Evolutionary conservation across 2,797 vertebrate species (phyloP).

Genomic region (Hafferia zeledoni): DNA sequence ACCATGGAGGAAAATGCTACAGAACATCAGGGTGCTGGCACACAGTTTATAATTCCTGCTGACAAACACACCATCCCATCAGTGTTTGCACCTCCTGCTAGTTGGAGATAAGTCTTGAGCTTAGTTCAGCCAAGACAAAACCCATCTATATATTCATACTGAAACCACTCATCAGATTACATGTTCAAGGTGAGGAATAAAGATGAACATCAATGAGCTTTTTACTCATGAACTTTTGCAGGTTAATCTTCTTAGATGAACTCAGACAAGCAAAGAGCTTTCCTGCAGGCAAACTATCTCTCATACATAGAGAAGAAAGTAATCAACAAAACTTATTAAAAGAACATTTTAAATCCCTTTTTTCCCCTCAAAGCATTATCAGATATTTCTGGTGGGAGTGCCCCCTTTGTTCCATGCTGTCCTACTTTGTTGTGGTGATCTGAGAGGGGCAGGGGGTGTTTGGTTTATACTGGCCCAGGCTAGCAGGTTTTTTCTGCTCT

Average conservation of each 20-base stretch:
- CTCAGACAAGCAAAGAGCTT: conserved; percentile 38
- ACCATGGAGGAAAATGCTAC: accelerated
- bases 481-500: not conserved
- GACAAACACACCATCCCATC: not conserved
- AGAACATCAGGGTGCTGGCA: not conserved
- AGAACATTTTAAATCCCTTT: not conserved
- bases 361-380: not conserved
- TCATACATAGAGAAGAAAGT: conserved; percentile 13
- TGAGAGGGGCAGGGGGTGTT: not conserved
- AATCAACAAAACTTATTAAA: not conserved
- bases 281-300: not conserved
- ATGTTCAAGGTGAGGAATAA: conserved; percentile 8
- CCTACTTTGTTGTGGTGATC: not conserved
- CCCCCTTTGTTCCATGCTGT: not conserved
- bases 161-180: not conserved
- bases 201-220: conserved; percentile 36
- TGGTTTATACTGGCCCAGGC: not conserved
- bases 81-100: not conserved
- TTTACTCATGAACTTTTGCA: conserved; percentile 20
- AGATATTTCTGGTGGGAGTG: not conserved
- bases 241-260: conserved; percentile 55
- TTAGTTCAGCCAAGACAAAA: conserved; percentile 43
- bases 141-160: not conserved
- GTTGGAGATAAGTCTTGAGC: not conserved
- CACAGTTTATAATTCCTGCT: not conserved